Evolutionary conservation across 2,113 vertebrate genomes (phyloP), one percentile per base, ranked within the genome.

Genomic region (Cryptotis parvus): DNA sequence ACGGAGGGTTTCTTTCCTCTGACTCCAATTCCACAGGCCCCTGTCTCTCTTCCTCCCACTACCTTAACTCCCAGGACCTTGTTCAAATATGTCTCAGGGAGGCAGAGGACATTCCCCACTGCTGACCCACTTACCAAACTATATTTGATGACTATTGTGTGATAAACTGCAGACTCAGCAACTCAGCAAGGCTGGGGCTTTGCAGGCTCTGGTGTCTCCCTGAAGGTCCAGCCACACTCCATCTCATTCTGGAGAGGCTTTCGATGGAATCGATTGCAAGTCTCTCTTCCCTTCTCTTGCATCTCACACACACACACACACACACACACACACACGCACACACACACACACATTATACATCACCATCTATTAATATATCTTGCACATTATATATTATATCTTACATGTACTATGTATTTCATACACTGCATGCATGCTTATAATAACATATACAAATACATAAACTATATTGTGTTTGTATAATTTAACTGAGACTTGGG

Each of bases 71-170:
- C 68, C 68, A 83, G 39, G 29, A 31, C 58, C 45, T 29, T 22
- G 31, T 61, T 61, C 55, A 18, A 16, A 37, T 68, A 33, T 72
- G 24, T n/a, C 82, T 77, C 43, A 39, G 72, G 37, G 65, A 93
- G 55, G 29, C 63, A 76, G 85, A 93, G 85, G 93, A 72, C 68
- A 27, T 16, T 52, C 33, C 43, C 70, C 22, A 41, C 75, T 66
- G 41, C 66, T 95, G 96, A 95, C 93, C 94, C 92, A 94, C 86
- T 96, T 96, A 80, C 45, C 31, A 45, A 77, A 83, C 92, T 78
- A 20, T 77, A 61, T 83, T 94, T 91, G 94, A 95, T 90, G 88
- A 74, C 92, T 79, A 27, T 85, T 78, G 73, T 89, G 65, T 69
- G 73, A 55, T 58, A 90, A 93, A 73, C 55, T 37, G 75, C 93